phyloP scores from a whole-genome alignment of 37 sponge, comb jelly and placozoan genomes.

The Chondrosia reniformis region DNA sequence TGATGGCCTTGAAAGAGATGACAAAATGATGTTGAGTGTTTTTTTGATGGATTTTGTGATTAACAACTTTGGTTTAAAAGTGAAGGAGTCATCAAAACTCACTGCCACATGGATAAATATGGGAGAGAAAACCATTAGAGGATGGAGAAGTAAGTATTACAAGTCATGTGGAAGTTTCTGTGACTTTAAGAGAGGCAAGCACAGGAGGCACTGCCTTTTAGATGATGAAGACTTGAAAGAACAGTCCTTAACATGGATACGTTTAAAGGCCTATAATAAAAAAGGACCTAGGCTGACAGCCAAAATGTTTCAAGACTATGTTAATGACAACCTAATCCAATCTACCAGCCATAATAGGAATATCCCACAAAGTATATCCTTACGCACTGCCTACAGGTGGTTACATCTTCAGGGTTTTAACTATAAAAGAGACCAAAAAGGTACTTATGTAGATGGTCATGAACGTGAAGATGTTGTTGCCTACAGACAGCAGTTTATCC shows the following conservation, averaged over 20 bases:
- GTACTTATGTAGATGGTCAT: conserved; percentile 5
- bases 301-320: not conserved
- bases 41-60: not conserved
- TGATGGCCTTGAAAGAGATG: not conserved
- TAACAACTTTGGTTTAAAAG: not conserved
- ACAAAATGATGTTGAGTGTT: not conserved
- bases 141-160: not conserved
- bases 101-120: not conserved
- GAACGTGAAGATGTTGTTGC: not conserved
- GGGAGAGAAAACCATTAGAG: not conserved
- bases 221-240: too few relatives aligned
- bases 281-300: not conserved
- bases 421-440: not conserved
- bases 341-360: not conserved
- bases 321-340: not conserved
- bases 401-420: not conserved
- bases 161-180: not conserved
- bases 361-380: not conserved
- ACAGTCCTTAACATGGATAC: not conserved
- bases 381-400: not conserved
- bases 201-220: not conserved
- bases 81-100: not conserved
- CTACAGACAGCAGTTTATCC: not conserved
- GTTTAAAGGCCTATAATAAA: not conserved
- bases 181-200: not conserved